Evolutionary conservation across 1,140 invertebrate species (phyloP), one percentile per base, ranked within the genome.

Genomic region (Drosophila oshimai): DNA sequence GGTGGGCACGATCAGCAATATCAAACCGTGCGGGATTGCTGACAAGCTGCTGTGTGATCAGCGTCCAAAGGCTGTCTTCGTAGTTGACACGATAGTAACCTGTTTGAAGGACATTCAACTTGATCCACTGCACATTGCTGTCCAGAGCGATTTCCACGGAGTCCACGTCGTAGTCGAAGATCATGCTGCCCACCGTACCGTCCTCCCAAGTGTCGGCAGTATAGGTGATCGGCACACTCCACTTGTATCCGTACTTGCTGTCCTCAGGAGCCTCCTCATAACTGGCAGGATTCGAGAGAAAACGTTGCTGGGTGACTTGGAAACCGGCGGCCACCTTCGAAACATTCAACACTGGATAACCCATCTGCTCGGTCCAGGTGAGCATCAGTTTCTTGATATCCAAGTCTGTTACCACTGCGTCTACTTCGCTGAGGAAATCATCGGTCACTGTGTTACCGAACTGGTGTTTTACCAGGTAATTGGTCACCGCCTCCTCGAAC

Each of bases 351-450:
- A 98, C 93, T 0, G 98, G 98, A 77, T 95, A 98, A 4, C 98
- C 97, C 95, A 96, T 98, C 92, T 99, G 98, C 18, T 94, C 92
- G 0, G 96, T 98, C 96, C 97, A 99, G 0, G 97, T 98, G 51
- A 97, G 94, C 95, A 99, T 97, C 41, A 99, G 94, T n/a, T 92
- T 88, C 45, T 90, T 83, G 5, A 95, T 90, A 71, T 94, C 92
- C 10, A 94, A 75, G 2, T 89, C 75, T 1, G 20, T 84, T 39
- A 37, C 77, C 70, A 15, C 15, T 65, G 51, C 58, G 89, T 77
- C 95, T 92, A 89, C 95, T 50, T 94, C 94, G 0, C 92, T 81
- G 79, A 97, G 95, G 13, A 98, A 92, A 90, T 98, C 94, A 54
- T 94, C 91, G 0, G 97, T 98, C 6, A 95, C 93, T 0, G 97